Percentiles rank a stretch among this genome's conserved stretches.
These are phyloP conservation scores for Patella depressa DNA, from an alignment of 2,888 invertebrate species.

Conservation along the genomic window DNA sequence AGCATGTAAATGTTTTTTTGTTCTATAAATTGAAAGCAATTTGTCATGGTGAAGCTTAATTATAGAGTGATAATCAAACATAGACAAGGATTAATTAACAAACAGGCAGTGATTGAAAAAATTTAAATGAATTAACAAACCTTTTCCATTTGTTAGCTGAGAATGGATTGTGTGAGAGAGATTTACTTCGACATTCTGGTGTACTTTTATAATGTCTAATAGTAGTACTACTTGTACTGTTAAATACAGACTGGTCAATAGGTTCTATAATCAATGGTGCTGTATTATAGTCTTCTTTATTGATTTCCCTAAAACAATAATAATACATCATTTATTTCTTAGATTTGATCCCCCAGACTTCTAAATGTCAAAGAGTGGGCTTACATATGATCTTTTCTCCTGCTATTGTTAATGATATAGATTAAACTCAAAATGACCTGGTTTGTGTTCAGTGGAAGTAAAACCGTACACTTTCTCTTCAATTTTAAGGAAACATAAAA, in stretches of 20 bases:
- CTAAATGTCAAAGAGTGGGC: too few species aligned
- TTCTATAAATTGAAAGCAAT: too few species aligned
- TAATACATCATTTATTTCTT: not conserved
- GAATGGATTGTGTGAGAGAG: not conserved
- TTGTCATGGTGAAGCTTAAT: too few species aligned
- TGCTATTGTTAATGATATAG: too few species aligned
- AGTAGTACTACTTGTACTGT: constrained; percentile 25
- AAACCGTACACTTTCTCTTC: too few species aligned
- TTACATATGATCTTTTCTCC: too few species aligned
- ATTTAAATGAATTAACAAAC: not conserved
- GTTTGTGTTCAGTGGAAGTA: too few species aligned
- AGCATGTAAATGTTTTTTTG: too few species aligned
- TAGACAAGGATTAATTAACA: not conserved
- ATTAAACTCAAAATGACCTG: too few species aligned
- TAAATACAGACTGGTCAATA: constrained; percentile 9
- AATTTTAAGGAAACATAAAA: too few species aligned
- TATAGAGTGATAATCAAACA: not conserved
- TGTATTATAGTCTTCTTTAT: not conserved
- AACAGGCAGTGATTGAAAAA: too few species aligned
- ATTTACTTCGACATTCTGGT: constrained; percentile 39
- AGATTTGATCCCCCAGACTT: too few species aligned
- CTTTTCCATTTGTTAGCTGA: constrained; percentile 18
- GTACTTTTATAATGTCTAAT: constrained; percentile 47
- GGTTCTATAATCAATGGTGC: not conserved
- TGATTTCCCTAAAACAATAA: not conserved